Percentiles rank a stretch among this genome's conserved stretches.
Conservation (phyloP, 1,140 invertebrate species). For the Asobara japonica region DNA sequence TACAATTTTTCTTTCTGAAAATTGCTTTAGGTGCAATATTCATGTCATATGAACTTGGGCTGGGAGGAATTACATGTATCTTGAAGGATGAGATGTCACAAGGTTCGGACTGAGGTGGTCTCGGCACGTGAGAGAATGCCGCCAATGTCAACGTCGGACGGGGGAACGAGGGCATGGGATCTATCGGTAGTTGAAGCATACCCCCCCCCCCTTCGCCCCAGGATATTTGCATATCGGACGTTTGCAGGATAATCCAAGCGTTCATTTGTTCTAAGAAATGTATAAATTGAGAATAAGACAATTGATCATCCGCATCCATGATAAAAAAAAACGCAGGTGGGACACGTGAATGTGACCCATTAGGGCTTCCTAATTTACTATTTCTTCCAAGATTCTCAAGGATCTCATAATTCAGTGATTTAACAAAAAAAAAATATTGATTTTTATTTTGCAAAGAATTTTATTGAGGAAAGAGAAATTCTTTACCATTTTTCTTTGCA, state of each 20-base stretch:
- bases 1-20: not conserved
- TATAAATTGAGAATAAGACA: not conserved
- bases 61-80: not conserved
- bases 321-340: no score
- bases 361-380: no score
- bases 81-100: not conserved
- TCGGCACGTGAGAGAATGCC: conserved; percentile 64
- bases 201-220: no score
- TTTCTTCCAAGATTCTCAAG: no score
- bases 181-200: not conserved
- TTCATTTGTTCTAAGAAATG: not conserved
- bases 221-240: not conserved
- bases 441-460: no score
- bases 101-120: conserved; percentile 18
- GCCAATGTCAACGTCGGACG: conserved; percentile 42
- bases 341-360: no score
- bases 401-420: no score
- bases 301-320: no score
- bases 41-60: not conserved
- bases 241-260: not conserved
- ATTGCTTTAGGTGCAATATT: not conserved
- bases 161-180: not conserved
- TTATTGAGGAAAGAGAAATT: no score
- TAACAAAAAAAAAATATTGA: no score
- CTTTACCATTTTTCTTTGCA: no score